These are phyloP conservation scores for Cephus cinctus DNA, from an alignment of 1,140 invertebrate genomes.

Conservation along the genomic window DNA sequence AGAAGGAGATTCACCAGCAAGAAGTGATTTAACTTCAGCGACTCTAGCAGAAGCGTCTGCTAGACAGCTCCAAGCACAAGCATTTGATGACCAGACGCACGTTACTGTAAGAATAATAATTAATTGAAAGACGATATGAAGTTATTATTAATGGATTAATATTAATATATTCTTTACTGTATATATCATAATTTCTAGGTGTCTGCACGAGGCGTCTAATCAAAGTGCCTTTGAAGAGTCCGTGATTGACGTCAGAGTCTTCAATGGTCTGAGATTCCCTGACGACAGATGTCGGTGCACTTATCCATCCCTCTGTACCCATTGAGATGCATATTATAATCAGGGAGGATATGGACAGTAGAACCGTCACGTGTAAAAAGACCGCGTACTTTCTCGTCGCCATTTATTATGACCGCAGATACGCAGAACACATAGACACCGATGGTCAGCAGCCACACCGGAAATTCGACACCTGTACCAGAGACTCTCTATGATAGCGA, in stretches of 20 bases:
- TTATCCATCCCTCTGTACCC: conserved; percentile 25
- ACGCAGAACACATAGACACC: no score
- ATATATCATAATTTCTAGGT: conserved; percentile 22
- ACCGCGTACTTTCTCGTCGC: conserved; percentile 26
- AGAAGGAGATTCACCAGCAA: conserved; percentile 10
- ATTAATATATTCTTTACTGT: no score
- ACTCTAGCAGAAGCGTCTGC: neutral
- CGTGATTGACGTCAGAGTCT: conserved; percentile 27
- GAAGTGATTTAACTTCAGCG: conserved; percentile 12
- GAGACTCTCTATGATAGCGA: no score
- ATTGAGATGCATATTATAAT: conserved; percentile 25
- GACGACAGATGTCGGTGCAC: conserved; percentile 18
- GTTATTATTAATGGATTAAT: no score
- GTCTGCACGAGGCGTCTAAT: conserved; percentile 19
- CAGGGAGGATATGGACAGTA: conserved; percentile 26
- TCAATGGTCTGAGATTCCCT: conserved; percentile 20
- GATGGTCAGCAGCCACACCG: no score
- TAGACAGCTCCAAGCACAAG: conserved; percentile 21
- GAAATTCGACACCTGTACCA: no score
- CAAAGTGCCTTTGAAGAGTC: conserved; percentile 26
- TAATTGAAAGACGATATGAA: conserved; percentile 9
- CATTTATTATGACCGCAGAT: no score
- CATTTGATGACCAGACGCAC: conserved; percentile 17
- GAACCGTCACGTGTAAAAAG: conserved; percentile 18
- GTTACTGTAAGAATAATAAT: conserved; percentile 20